Percentiles rank a stretch among this genome's conserved stretches.
Conservation (phyloP, 1,140 invertebrate species). For the Aphidius gifuensis region DNA sequence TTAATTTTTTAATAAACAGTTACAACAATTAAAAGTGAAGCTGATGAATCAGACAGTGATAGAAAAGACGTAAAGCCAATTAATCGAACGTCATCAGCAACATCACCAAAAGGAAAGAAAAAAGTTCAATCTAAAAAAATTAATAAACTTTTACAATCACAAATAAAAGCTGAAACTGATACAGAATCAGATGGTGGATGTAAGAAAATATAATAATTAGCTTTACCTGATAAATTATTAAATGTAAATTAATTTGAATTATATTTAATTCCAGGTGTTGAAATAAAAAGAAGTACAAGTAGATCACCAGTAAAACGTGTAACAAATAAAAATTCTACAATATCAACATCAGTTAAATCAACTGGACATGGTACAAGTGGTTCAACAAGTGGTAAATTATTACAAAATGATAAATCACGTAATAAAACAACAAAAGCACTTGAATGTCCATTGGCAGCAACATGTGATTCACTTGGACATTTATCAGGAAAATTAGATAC, state of each 20-base stretch:
- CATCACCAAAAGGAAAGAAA: slow-evolving; percentile 48
- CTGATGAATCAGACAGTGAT: slow-evolving; percentile 46
- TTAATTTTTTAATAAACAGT: slow-evolving; percentile 22
- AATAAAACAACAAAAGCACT: slow-evolving; percentile 60
- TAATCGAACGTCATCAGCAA: slow-evolving; percentile 30
- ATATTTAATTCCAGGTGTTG: slow-evolving; percentile 27
- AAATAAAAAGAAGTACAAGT: slow-evolving; percentile 56
- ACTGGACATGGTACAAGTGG: slow-evolving; percentile 34
- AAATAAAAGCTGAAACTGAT: slow-evolving; percentile 48
- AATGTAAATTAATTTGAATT: not conserved
- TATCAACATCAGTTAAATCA: slow-evolving; percentile 29
- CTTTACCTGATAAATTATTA: not conserved
- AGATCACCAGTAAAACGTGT: slow-evolving; percentile 65
- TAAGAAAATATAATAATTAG: too few species aligned
- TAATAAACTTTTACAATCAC: slow-evolving; percentile 50
- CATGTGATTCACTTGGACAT: slow-evolving; percentile 86
- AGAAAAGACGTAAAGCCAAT: slow-evolving; percentile 39
- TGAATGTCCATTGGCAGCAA: slow-evolving; percentile 77
- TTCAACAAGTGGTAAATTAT: slow-evolving; percentile 32
- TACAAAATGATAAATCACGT: slow-evolving; percentile 42
- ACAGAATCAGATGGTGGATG: slow-evolving; percentile 53
- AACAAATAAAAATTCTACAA: slow-evolving; percentile 38
- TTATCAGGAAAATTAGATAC: slow-evolving; percentile 77
- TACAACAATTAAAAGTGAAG: slow-evolving; percentile 45
- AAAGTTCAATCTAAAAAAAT: slow-evolving; percentile 51